phyloP scores from a whole-genome alignment of 2,113 vertebrate species.

The Anoplopoma fimbria region DNA sequence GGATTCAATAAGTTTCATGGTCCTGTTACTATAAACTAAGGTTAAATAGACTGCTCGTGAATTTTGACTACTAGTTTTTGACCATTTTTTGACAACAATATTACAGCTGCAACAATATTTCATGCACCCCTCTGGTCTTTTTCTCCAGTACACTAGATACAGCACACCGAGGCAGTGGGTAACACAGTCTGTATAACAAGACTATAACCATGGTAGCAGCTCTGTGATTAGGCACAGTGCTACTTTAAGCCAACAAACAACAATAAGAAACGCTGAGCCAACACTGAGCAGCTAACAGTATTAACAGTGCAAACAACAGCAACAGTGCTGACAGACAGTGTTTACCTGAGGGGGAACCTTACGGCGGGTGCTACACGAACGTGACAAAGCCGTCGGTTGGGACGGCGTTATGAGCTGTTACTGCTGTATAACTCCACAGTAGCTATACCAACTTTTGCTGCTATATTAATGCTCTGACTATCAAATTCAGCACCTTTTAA shows the following conservation, averaged over 20 bases:
- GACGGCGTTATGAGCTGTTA: too few species aligned
- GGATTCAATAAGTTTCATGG: not conserved
- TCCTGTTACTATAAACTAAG: not conserved
- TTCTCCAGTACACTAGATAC: not conserved
- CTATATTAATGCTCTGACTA: not conserved
- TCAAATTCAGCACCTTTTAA: not conserved
- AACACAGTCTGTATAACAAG: not conserved
- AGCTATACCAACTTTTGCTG: too few species aligned
- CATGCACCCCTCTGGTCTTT: not conserved
- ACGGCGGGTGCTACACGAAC: too few species aligned
- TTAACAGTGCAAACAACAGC: too few species aligned
- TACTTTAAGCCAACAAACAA: not conserved
- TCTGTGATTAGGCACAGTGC: not conserved
- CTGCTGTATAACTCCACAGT: too few species aligned
- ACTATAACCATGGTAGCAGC: not conserved
- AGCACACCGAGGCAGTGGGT: not conserved
- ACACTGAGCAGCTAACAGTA: too few species aligned
- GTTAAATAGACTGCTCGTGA: not conserved
- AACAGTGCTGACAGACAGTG: too few species aligned
- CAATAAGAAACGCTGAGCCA: too few species aligned
- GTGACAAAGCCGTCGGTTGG: too few species aligned
- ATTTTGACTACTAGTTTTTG: not conserved
- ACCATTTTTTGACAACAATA: not conserved
- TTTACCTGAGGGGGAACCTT: too few species aligned
- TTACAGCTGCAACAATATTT: not conserved